These are phyloP conservation scores for Tetraodon nigroviridis DNA, from an alignment of 2,113 vertebrate genomes.

Conservation along the genomic window DNA sequence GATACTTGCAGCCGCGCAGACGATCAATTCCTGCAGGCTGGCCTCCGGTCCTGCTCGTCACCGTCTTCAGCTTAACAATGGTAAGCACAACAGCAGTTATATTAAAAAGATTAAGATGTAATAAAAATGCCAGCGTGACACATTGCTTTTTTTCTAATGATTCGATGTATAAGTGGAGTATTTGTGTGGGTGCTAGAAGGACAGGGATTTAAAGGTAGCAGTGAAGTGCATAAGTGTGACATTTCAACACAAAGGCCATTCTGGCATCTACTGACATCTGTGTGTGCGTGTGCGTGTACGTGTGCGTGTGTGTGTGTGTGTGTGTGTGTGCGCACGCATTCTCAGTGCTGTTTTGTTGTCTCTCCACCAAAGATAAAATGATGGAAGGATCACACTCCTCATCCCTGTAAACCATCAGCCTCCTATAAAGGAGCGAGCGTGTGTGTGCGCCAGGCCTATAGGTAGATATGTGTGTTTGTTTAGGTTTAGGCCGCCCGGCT, in stretches of 20 bases:
- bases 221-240: no score
- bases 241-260: slow-evolving; percentile 36
- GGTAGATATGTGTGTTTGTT: slow-evolving; percentile 25
- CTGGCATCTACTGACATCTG: slow-evolving; percentile 25
- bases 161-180: no score
- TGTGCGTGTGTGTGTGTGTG: neutral
- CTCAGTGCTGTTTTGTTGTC: no score
- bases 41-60: neutral
- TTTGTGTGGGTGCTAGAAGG: no score
- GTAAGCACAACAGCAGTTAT: neutral
- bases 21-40: neutral
- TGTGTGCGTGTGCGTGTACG: slow-evolving; percentile 24
- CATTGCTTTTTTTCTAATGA: neutral
- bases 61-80: neutral
- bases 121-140: neutral
- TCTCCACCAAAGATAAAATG: slow-evolving; percentile 19
- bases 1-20: neutral
- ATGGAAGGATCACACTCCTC: slow-evolving; percentile 21
- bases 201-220: no score
- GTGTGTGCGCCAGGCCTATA: neutral
- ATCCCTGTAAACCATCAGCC: neutral
- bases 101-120: neutral
- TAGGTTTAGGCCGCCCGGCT: slow-evolving; percentile 4
- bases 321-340: no score
- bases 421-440: no score